A percentile compares a stretch with the other conserved stretches of the same genome.
Conservation (phyloP, 2,888 invertebrate species). For the Ochropacha duplaris region DNA sequence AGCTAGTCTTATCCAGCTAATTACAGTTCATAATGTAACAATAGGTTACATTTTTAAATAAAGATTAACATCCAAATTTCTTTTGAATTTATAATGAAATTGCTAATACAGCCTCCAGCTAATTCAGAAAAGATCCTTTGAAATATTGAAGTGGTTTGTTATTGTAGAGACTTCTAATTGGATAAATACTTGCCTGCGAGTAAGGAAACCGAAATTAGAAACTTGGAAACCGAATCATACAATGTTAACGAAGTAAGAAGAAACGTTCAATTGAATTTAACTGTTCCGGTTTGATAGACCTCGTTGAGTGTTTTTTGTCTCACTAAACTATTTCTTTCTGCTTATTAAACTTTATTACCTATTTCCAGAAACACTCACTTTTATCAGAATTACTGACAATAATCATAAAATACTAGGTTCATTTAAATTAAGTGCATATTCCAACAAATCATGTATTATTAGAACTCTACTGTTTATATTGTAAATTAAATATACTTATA, state of each 20-base stretch:
- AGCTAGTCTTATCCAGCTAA: neutral
- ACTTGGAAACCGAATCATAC: no score
- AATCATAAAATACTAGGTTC: no score
- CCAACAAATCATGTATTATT: neutral
- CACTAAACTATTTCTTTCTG: no score
- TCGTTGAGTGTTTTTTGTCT: no score
- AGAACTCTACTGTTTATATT: slow-evolving; percentile 17
- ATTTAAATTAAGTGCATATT: no score
- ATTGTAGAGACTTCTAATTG: neutral
- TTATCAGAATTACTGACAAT: no score
- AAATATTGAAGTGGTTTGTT: neutral
- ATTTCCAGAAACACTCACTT: no score
- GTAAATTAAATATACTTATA: slow-evolving; percentile 19
- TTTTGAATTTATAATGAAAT: neutral
- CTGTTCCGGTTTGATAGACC: neutral
- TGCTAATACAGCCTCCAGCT: neutral
- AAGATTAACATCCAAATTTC: neutral
- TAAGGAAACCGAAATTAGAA: neutral
- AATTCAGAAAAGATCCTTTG: neutral
- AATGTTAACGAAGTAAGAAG: no score
- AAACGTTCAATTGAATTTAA: neutral
- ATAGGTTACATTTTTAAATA: neutral
- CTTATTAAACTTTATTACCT: no score
- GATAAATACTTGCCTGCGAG: neutral
- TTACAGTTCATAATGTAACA: no score